Evolutionary conservation across 2,113 vertebrate genomes (phyloP).

Genomic region (Stictonetta naevosa): DNA sequence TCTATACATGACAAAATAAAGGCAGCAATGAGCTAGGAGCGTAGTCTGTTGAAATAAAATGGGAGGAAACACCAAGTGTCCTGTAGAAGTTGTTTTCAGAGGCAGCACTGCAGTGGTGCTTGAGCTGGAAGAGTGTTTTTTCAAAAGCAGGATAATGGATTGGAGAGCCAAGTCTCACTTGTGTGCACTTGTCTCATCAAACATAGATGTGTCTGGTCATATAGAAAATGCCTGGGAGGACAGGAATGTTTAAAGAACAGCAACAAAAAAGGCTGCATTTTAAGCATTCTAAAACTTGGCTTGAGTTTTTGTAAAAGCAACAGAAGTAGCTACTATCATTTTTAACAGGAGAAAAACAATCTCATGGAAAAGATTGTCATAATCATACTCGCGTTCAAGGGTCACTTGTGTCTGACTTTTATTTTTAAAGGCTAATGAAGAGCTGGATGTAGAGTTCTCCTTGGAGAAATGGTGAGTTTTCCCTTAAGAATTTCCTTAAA

Average conservation of each 20-base stretch:
- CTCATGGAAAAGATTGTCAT: neutral
- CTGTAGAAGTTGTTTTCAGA: neutral
- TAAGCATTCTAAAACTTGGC: neutral
- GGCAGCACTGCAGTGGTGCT: neutral
- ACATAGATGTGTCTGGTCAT: neutral
- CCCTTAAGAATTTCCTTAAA: too few species aligned
- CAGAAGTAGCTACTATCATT: neutral
- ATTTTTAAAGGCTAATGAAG: conserved; percentile 66
- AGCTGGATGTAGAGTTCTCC: conserved; percentile 79
- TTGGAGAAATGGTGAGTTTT: conserved; percentile 79
- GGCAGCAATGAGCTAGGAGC: neutral
- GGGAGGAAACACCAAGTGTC: neutral
- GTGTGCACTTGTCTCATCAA: neutral
- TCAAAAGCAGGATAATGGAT: neutral
- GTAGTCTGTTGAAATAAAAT: neutral
- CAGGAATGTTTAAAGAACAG: neutral
- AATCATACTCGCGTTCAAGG: neutral
- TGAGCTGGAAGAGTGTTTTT: neutral
- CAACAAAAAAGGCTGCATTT: neutral
- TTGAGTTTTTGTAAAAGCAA: neutral
- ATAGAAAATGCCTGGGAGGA: neutral
- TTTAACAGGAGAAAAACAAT: neutral
- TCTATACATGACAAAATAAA: neutral
- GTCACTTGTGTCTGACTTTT: neutral
- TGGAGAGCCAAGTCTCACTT: neutral